Percentiles rank a stretch among this genome's conserved stretches.
Evolutionary conservation across 2,113 vertebrate genomes (phyloP).

Genomic region (Pseudopipra pipra): DNA sequence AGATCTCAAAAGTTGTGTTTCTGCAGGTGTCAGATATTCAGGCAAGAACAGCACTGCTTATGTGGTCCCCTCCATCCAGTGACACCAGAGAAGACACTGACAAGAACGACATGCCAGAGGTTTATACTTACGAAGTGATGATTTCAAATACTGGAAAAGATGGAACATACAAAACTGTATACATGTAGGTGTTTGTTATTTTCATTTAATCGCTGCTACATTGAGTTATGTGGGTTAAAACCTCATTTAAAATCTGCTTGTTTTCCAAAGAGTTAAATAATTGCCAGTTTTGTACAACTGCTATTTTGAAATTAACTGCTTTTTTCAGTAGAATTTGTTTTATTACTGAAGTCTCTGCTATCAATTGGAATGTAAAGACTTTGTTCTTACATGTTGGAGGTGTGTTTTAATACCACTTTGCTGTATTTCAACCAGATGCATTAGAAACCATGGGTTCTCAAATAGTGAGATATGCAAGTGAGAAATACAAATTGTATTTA

Average conservation of each 20-base stretch:
- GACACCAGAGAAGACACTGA: constrained; percentile 71
- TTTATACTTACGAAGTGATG: constrained; percentile 84
- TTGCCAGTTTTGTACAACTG: background rate
- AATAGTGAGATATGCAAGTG: background rate
- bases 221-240: background rate
- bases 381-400: background rate
- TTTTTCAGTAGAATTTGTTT: background rate
- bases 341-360: background rate
- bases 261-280: background rate
- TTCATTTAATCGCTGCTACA: background rate
- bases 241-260: background rate
- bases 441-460: background rate
- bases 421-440: background rate
- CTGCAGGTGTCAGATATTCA: constrained; percentile 87
- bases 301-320: background rate
- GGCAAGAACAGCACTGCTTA: constrained; percentile 80
- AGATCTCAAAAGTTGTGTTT: constrained; percentile 42
- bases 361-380: background rate
- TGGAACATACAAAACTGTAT: constrained; percentile 86
- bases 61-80: constrained; percentile 82
- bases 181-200: constrained; percentile 76
- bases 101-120: constrained; percentile 63
- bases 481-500: background rate
- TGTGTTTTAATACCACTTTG: background rate
- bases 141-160: constrained; percentile 88